phyloP scores from a whole-genome alignment of 2,797 vertebrate genomes.

The Acipenser oxyrinchus region DNA sequence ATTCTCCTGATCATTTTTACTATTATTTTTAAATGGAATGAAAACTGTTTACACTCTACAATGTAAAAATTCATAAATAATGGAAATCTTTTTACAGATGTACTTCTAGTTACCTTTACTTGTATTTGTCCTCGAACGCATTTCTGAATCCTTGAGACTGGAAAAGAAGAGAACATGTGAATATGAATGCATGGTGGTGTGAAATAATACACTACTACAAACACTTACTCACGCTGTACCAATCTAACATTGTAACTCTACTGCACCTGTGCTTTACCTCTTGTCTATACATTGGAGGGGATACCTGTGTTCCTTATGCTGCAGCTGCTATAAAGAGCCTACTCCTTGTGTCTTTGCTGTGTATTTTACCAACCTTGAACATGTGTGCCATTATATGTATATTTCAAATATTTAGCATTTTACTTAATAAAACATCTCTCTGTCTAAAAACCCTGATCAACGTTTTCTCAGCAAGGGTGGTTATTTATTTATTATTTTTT shows the following conservation, averaged over 20 bases:
- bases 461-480: slow-evolving; percentile 22
- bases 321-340: slow-evolving; percentile 56
- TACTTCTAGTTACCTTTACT: no score
- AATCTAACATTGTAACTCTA: slow-evolving; percentile 41
- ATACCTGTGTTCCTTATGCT: slow-evolving; percentile 44
- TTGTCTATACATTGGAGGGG: slow-evolving; percentile 27
- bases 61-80: slow-evolving; percentile 45
- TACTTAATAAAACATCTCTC: slow-evolving; percentile 63
- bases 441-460: slow-evolving; percentile 34
- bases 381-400: slow-evolving; percentile 53
- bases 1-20: slow-evolving; percentile 33
- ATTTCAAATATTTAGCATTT: slow-evolving; percentile 58
- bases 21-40: slow-evolving; percentile 33
- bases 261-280: slow-evolving; percentile 32
- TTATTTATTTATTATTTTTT: no score
- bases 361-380: slow-evolving; percentile 43
- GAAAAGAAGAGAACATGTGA: slow-evolving; percentile 30
- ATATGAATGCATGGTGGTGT: slow-evolving; percentile 58
- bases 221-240: slow-evolving; percentile 58
- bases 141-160: slow-evolving; percentile 37
- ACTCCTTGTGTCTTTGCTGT: slow-evolving; percentile 55
- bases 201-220: slow-evolving; percentile 40
- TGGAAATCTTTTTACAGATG: slow-evolving; percentile 19
- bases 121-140: slow-evolving; percentile 15
- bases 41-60: slow-evolving; percentile 47